These are phyloP conservation scores for Pecten maximus DNA, from an alignment of 2,888 invertebrate species.

Conservation along the genomic window DNA sequence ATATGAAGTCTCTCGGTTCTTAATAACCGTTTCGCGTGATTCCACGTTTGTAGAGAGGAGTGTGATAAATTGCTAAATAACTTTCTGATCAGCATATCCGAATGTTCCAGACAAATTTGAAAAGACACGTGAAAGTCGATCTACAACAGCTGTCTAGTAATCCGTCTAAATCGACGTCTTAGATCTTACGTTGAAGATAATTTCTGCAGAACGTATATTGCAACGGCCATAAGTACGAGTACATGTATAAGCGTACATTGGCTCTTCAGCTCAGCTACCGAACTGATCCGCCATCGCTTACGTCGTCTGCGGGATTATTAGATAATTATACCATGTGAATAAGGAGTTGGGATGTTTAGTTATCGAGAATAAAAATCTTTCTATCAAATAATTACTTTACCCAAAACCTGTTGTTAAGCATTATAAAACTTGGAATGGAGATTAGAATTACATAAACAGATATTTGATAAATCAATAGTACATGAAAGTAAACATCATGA, in stretches of 20 bases:
- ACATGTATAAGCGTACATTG: neutral
- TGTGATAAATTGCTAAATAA: slow-evolving; percentile 50
- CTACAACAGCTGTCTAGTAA: slow-evolving; percentile 39
- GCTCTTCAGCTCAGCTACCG: neutral
- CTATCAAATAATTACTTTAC: slow-evolving; percentile 33
- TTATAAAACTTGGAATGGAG: slow-evolving; percentile 28
- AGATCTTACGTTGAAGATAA: neutral
- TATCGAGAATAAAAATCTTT: slow-evolving; percentile 33
- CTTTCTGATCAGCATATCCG: slow-evolving; percentile 50
- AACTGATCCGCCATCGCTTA: neutral
- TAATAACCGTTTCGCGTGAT: slow-evolving; percentile 49
- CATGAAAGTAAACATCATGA: neutral
- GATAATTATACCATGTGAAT: neutral
- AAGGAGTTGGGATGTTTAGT: slow-evolving; percentile 21
- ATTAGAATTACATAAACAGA: neutral
- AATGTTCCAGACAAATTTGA: slow-evolving; percentile 54
- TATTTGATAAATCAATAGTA: slow-evolving; percentile 20
- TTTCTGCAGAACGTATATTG: neutral
- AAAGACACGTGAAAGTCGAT: slow-evolving; percentile 35
- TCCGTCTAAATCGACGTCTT: slow-evolving; percentile 35
- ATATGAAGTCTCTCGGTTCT: slow-evolving; percentile 41
- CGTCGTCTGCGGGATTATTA: slow-evolving; percentile 13
- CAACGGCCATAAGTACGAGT: neutral
- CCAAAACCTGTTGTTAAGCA: slow-evolving; percentile 9
- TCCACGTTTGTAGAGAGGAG: slow-evolving; percentile 40